Evolutionary conservation across 1,140 invertebrate genomes (phyloP), one percentile per base, ranked within the genome.

Genomic region (Leptinotarsa texana): DNA sequence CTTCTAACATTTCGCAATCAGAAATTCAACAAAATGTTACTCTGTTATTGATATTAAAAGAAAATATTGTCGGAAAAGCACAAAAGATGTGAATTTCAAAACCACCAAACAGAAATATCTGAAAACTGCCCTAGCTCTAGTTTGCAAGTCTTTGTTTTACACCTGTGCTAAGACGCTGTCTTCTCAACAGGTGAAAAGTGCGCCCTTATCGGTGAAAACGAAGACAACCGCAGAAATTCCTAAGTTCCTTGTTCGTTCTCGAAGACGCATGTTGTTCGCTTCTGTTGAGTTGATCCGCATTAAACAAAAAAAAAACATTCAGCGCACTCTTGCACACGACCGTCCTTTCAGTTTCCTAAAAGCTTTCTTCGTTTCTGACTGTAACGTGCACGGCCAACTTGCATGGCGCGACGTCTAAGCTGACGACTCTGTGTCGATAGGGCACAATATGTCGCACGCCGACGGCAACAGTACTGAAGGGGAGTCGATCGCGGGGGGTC

Each of bases 361-460:
- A 17, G 51, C 51, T 78, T 73, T 65, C 70, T 67, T 75, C 76
- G 66, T 75, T 75, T 75, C 66, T 66, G n/a, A 75, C 69, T 78
- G 74, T 75, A 75, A 57, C 66, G 72, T 22, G 63, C 27, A 15
- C 27, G 48, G 71, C 33, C 24, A 15, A 24, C 71, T 51, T 21
- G 69, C 69, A 61, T 61, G 69, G 33, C 63, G 61, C 71, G 27
- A 61, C 69, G 69, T 49, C 68, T 24, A 66, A 75, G 70, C 75
- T 78, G 80, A 82, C 80, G 67, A 47, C 72, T 82, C 77, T 82
- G 71, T 78, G 71, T 78, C 78, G 78, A 63, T 89, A 95, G 94
- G 94, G 89, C 94, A 96, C 89, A 95, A 95, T 89, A 90, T 95
- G 90, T 94, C 94, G 80, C 93, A 95, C 86, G 92, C 90, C 78